Evolutionary conservation across 2,797 vertebrate species (phyloP), one percentile per base, ranked within the genome.

Genomic region (Schizothorax lantsangensis): DNA sequence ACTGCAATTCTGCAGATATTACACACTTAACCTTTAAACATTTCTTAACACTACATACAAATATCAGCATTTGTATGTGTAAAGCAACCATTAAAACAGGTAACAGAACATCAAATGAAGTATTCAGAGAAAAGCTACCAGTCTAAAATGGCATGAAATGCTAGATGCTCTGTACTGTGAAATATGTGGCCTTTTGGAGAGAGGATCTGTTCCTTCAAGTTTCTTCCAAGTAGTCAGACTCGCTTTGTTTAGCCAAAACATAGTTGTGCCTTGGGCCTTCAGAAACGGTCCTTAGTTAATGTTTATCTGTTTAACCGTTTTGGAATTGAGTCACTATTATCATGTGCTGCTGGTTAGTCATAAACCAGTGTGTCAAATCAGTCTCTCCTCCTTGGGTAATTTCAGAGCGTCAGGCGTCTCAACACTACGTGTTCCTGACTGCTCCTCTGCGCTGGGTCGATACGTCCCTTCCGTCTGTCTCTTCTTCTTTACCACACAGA

Each of bases 401-500:
- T 98, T 97, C 64, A 98, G 94, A 12, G 93, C 91, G 64, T 96
- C 93, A 43, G 96, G 95, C 19, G 94, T 86, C 7, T 94, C 93
- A 11, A 94, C 95, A 5, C 94, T 93, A 0, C 90, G 90, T 11
- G 93, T 40, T 33, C 97, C 97, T 3, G 94, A 95, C 93, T 97
- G 97, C 88, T 98, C 97, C 93, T 97, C 97, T 0, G 94, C 94
- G 62, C 97, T 98, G 68, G 97, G 97, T 83, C 94, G 92, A 89
- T 98, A 98, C 6, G 97, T 97, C 74, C 97, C 97, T 90, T 98
- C 97, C 0, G 97, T 97, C 93, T 97, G 97, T n/a, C 97, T 94
- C 88, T 96, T 97, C 94, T 97, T 97, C 57, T 95, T 96, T 73
- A 98, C 94, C 88, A 97, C 95, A 47, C 94, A 94, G 84, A 97